Base-by-base conservation (phyloP, 2,797 vertebrate species). In the Setipinna tenuifilis region DNA sequence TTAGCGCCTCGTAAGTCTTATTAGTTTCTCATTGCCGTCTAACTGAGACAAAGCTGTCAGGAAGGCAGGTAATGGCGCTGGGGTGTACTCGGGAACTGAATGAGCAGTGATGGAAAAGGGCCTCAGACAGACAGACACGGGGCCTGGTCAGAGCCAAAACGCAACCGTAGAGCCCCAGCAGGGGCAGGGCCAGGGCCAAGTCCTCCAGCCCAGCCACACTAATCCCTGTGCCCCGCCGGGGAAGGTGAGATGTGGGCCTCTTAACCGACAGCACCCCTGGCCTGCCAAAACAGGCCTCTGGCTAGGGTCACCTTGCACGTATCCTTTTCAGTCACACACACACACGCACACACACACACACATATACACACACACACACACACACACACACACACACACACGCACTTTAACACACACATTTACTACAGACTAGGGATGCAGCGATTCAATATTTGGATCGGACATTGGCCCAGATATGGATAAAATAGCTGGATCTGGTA, bases 151-250 rank as follows among this genome's bases (percentile, higher is more conserved):
- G 46, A 48, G 88, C 90, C 88, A 91, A 88, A 91, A 83, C 84
- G 90, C 88, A 91, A 92, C 89, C 75, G 84, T 90, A 90, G 91
- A 91, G 90, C 88, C 85, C 88, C n/a, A n/a, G n/a, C n/a, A n/a
- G n/a, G n/a, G n/a, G n/a, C n/a, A n/a, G n/a, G n/a, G 86, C 6
- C 88, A 88, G 92, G 92, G 92, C 91, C 87, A 81, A 88, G 92
- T 93, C 92, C 90, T 92, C 86, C 85, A 84, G 88, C 86, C 14
- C 50, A 84, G 88, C 86, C 10, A 44, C 21, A 88, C 85, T 91
- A 92, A 92, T 91, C 88, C 61, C 5, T 90, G 83, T 0, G 21
- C 61, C 25, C n/a, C 6, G 1, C 61, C 11, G 2, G 61, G 61
- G 61, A 65, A 65, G 61, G 61, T 65, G 61, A 65, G 61, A 23